Evolutionary conservation across 2,113 vertebrate species (phyloP), one percentile per base, ranked within the genome.

Genomic region (Dissostichus mawsoni): DNA sequence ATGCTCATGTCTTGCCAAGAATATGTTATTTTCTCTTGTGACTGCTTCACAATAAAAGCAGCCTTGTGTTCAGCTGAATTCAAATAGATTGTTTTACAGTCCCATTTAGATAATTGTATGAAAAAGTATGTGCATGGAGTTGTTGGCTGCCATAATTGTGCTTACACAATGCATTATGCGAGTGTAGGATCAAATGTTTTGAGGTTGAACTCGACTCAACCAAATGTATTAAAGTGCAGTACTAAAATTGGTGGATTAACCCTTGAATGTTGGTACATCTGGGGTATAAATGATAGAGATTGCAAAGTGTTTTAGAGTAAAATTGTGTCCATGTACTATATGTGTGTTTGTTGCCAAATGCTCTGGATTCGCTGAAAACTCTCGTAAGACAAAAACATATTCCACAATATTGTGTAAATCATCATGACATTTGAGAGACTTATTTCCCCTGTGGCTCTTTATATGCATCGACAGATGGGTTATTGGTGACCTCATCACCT

Each of bases 401-500:
- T 51, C 1, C 3, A 51, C 41, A 11, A 23, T 55, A 9, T 69
- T 55, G 33, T 74, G 29, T 59, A 53, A 3, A 23, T 41, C 52
- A 41, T 9, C 8, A 36, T 12, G 6, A 52, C 33, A 59, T 53
- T 16, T 36, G 17, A 73, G 11, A 65, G 55, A 65, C 63, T 18
- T 48, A 10, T 58, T 45, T 18, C 41, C 8, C 45, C 64, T 3
- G 2, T 47, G 72, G 62, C 23, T 62, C 57, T 84, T 67, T 14
- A 72, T 51, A 36, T 66, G 71, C 61, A 57, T 64, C 62, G 78
- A 74, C 90, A 91, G 90, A 93, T 91, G 86, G 86, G 59, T 58
- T 57, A 66, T 56, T 12, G 33, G 69, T 90, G 91, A 92, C 88
- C 80, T 93, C 78, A 90, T 86, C 76, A 81, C 81, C 85, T 81